phyloP scores from a whole-genome alignment of 2,888 invertebrate genomes.

The Heliconius cydno region DNA sequence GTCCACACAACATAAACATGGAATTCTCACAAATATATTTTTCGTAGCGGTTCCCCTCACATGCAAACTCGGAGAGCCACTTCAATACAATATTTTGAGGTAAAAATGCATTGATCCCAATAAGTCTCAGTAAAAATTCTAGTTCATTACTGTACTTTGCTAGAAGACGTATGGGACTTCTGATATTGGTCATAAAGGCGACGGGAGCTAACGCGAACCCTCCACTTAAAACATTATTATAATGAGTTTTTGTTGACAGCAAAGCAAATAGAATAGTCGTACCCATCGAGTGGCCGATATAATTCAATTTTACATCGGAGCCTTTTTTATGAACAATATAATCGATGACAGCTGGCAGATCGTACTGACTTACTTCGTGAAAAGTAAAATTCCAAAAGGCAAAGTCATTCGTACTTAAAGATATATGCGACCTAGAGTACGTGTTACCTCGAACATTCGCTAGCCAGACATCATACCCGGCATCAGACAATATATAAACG shows the following conservation, averaged over 20 bases:
- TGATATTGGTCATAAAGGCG: slow-evolving; percentile 86
- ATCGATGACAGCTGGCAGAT: slow-evolving; percentile 93
- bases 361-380: slow-evolving; percentile 94
- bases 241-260: slow-evolving; percentile 86
- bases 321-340: slow-evolving; percentile 80
- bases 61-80: slow-evolving; percentile 85
- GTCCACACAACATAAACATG: slow-evolving; percentile 89
- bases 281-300: slow-evolving; percentile 97
- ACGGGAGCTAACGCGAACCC: slow-evolving; percentile 89
- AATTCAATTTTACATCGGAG: slow-evolving; percentile 81
- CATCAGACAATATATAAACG: slow-evolving; percentile 87
- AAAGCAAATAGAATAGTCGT: slow-evolving; percentile 89
- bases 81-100: slow-evolving; percentile 86
- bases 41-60: slow-evolving; percentile 82
- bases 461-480: slow-evolving; percentile 91
- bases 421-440: slow-evolving; percentile 87
- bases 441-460: slow-evolving; percentile 93
- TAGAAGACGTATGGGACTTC: slow-evolving; percentile 86
- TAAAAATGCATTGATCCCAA: slow-evolving; percentile 89
- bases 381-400: slow-evolving; percentile 91
- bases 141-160: slow-evolving; percentile 86
- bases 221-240: slow-evolving; percentile 86
- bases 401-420: slow-evolving; percentile 76
- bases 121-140: slow-evolving; percentile 83
- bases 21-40: slow-evolving; percentile 88